Base-by-base conservation (phyloP, 2,113 vertebrate genomes). In the Lepus europaeus region DNA sequence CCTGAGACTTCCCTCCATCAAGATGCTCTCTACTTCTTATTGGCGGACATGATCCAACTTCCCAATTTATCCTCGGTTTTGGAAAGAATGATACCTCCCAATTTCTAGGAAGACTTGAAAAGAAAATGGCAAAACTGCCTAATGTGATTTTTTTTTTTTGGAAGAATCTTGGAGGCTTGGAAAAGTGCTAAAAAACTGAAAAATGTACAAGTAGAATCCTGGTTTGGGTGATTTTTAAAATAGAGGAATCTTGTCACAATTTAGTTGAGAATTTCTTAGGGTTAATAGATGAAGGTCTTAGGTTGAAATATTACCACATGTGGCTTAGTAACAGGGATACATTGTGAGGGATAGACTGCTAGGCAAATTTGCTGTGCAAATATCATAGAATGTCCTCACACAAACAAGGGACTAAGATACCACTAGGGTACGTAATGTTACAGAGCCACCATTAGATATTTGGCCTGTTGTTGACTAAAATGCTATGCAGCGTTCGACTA, bases 1-100 rank as follows among this genome's bases (percentile, higher is more conserved):
- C 51, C 10, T 1, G 16, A 14, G 73, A 77, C 16, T 31, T 14
- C 1, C 23, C 25, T 17, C 25, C 39, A 19, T 49, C 73, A 4
- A 16, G 5, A 5, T 31, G 11, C 10, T 23, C 39, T 78, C 61
- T 10, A 8, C 17, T 29, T 45, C 27, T 91, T 64, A 17, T 66
- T 74, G 1, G 33, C 27, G 76, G 25, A 7, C 14, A 0, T 11
- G 3, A 4, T n/a, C 45, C 16, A 49, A 22, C 36, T 10, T 0
- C 29, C 49, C 27, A 59, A 20, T 59, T 72, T 14, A 2, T 29
- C 61, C 87, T 76, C 33, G 39, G 27, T 68, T 87, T 72, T n/a
- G 69, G 25, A 72, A 83, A 29, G 56, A 87, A 19, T 19, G 64
- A 56, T 19, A 69, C 25, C 45, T n/a, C 20, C 72, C 10, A 27